These are phyloP conservation scores for Venturia canescens DNA, from an alignment of 1,140 invertebrate genomes.

Conservation along the genomic window DNA sequence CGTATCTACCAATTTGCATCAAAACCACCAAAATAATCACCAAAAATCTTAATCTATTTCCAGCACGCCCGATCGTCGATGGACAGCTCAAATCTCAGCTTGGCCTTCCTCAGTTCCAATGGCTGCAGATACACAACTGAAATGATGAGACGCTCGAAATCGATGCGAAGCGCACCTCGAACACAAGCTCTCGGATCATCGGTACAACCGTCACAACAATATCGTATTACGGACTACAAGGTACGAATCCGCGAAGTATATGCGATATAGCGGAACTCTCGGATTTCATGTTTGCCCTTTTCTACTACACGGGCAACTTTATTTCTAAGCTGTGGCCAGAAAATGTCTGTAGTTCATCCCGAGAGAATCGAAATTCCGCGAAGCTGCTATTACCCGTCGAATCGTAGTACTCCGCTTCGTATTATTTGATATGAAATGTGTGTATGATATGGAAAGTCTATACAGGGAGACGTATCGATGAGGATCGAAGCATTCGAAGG, in stretches of 20 bases:
- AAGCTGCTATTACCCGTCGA: not conserved
- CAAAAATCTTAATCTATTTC: too few relatives aligned
- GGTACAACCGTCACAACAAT: not conserved
- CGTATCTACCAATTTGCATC: too few relatives aligned
- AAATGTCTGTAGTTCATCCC: not conserved
- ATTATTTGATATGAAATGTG: not conserved
- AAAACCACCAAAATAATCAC: too few relatives aligned
- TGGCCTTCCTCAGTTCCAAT: too few relatives aligned
- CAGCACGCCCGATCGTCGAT: too few relatives aligned
- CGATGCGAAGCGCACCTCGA: not conserved
- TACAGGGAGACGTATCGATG: conserved; percentile 11
- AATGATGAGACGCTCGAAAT: not conserved
- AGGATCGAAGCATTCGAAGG: conserved; percentile 7
- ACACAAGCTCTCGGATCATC: not conserved
- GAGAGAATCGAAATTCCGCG: conserved; percentile 26
- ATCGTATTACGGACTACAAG: not conserved
- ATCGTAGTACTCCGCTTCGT: not conserved
- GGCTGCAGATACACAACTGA: too few relatives aligned
- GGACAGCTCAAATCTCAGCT: too few relatives aligned
- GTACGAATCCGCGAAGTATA: not conserved
- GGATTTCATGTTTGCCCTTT: not conserved
- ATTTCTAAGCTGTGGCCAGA: not conserved
- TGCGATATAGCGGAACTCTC: not conserved
- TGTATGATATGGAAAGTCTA: not conserved
- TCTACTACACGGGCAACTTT: not conserved